Conservation (phyloP, 37 sponge, comb jelly and placozoan species). For the Halichondria panicea region DNA sequence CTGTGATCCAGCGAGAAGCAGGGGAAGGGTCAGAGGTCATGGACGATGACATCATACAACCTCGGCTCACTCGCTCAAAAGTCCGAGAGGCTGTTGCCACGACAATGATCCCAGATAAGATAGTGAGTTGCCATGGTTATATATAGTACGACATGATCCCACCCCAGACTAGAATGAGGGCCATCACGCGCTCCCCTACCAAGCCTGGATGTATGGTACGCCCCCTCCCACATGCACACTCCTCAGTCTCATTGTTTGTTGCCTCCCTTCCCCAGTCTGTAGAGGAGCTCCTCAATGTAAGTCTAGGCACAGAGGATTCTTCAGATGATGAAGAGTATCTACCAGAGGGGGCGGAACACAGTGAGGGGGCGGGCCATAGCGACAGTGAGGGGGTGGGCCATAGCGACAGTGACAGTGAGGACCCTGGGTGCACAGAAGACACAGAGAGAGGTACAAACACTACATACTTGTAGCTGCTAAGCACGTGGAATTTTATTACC, state of each 20-base stretch:
- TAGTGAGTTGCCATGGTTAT: too few species aligned
- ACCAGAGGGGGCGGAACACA: constrained; percentile 2
- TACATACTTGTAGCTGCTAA: neutral
- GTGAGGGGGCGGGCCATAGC: constrained; percentile 7
- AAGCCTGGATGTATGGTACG: too few species aligned
- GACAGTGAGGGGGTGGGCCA: constrained; percentile 18
- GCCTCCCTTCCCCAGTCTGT: neutral
- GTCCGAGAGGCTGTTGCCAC: constrained; percentile 53
- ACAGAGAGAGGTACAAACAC: neutral
- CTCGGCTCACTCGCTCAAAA: constrained; percentile 39
- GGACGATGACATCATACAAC: neutral
- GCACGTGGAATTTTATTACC: too few species aligned
- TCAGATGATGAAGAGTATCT: constrained; percentile 78
- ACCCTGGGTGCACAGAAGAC: neutral
- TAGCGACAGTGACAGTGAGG: neutral
- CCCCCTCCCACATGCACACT: too few species aligned
- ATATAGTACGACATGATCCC: too few species aligned
- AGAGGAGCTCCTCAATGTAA: constrained; percentile 5
- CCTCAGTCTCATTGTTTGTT: neutral
- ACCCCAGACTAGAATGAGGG: too few species aligned
- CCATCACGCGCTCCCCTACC: too few species aligned
- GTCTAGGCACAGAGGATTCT: constrained; percentile 34
- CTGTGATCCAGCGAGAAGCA: constrained; percentile 42
- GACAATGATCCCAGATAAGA: too few species aligned
- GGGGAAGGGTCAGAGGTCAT: neutral